phyloP scores from a whole-genome alignment of 2,888 invertebrate genomes.

The Diplolepis rosae region DNA sequence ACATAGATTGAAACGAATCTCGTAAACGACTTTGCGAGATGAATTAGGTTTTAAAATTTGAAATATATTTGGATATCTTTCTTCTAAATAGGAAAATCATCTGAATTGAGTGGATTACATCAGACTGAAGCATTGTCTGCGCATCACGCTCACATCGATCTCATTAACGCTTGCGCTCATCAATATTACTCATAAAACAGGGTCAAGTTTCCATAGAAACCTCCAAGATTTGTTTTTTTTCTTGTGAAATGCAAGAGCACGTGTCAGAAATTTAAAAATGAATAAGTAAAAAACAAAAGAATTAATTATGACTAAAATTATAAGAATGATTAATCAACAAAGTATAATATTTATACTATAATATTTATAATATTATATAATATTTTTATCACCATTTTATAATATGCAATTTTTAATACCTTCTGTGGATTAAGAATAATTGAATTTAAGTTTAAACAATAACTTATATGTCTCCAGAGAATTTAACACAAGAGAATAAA shows the following conservation, averaged over 20 bases:
- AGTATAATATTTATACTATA: no score
- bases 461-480: background rate
- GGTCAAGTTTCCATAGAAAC: background rate
- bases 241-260: background rate
- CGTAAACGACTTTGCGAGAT: background rate
- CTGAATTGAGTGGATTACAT: conserved; percentile 28
- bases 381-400: no score
- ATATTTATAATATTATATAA: no score
- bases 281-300: no score
- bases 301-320: no score
- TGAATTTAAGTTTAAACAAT: no score
- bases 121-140: conserved; percentile 30
- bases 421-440: no score
- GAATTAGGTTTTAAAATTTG: background rate
- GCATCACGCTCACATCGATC: conserved; percentile 45
- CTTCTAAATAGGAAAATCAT: background rate
- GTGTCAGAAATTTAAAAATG: background rate
- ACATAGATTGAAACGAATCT: background rate
- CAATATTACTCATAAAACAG: conserved; percentile 23
- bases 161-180: conserved; percentile 47
- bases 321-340: no score
- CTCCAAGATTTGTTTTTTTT: no score
- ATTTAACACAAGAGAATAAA: background rate
- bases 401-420: no score
- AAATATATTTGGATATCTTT: background rate